Conservation (phyloP, 2,888 invertebrate genomes). For the Globia sparganii region DNA sequence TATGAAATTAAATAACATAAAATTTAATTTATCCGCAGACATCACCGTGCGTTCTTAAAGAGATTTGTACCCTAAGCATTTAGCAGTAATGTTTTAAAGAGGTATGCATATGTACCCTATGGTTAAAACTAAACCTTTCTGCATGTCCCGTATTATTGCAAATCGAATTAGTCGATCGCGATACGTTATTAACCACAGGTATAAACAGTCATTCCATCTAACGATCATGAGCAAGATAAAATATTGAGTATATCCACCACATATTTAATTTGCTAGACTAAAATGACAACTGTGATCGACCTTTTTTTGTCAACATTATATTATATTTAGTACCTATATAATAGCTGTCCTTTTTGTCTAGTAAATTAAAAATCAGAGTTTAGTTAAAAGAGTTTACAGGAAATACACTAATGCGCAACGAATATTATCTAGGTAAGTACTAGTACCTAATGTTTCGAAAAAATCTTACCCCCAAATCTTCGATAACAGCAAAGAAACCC, state of each 20-base stretch:
- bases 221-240: not conserved
- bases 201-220: not conserved
- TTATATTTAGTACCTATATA: no score
- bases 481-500: slow-evolving; percentile 6
- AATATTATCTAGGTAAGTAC: not conserved
- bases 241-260: not conserved
- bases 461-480: not conserved
- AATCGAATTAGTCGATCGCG: not conserved
- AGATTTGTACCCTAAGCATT: no score
- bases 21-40: no score
- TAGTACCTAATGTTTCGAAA: not conserved
- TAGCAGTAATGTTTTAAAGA: not conserved
- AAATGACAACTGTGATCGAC: not conserved
- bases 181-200: no score
- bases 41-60: no score
- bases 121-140: not conserved
- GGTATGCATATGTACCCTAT: not conserved
- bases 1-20: no score
- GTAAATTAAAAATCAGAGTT: not conserved
- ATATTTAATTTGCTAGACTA: not conserved
- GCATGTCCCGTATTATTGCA: not conserved
- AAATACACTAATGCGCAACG: not conserved
- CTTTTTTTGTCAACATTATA: no score
- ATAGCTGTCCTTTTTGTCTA: no score
- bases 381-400: not conserved